These are phyloP conservation scores for Chloroceryle amazona DNA, from an alignment of 2,797 vertebrate species.

Conservation along the genomic window DNA sequence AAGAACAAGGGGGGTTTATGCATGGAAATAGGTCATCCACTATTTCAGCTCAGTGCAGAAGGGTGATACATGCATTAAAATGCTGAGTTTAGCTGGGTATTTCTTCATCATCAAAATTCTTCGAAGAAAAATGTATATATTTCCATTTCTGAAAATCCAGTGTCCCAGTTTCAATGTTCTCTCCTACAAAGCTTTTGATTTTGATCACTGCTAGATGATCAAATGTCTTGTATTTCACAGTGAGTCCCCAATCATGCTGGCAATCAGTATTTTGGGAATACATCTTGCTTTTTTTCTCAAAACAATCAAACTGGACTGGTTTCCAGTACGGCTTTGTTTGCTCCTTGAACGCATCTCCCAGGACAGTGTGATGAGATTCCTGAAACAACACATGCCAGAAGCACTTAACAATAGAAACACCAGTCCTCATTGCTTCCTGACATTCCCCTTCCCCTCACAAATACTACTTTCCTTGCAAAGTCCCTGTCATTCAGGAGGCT, in stretches of 20 bases:
- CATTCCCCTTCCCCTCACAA: background rate
- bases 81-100: background rate
- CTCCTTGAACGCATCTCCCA: slow-evolving; percentile 72
- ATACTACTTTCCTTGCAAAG: background rate
- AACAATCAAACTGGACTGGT: background rate
- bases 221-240: slow-evolving; percentile 74
- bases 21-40: background rate
- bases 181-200: slow-evolving; percentile 82
- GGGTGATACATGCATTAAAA: background rate
- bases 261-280: slow-evolving; percentile 72
- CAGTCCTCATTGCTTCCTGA: background rate
- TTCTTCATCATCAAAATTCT: slow-evolving; percentile 77
- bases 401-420: background rate
- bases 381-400: slow-evolving; percentile 38
- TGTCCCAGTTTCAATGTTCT: slow-evolving; percentile 63
- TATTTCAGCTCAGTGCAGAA: background rate
- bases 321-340: slow-evolving; percentile 56
- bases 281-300: slow-evolving; percentile 81
- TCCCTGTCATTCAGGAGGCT: background rate
- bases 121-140: slow-evolving; percentile 71
- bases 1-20: background rate
- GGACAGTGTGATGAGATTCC: slow-evolving; percentile 80
- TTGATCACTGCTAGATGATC: slow-evolving; percentile 83
- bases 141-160: slow-evolving; percentile 79
- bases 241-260: slow-evolving; percentile 82